Evolutionary conservation across 2,888 invertebrate species (phyloP).

Genomic region (Eretmocerus hayati): DNA sequence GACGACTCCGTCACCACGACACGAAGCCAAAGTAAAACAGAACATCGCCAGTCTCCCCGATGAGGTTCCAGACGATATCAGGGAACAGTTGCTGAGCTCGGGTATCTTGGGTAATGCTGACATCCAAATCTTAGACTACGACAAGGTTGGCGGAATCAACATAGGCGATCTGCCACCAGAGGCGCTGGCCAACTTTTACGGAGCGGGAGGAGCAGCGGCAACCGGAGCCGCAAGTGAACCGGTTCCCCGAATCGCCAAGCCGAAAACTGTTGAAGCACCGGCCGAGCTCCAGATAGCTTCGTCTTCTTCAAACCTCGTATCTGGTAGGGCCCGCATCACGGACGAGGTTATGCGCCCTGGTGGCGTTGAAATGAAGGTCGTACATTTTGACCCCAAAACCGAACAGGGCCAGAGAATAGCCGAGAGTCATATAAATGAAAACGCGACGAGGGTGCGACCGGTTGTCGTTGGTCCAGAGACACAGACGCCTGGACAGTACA

Average conservation of each 20-base stretch:
- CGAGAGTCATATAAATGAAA: constrained; percentile 63
- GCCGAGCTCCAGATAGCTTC: constrained; percentile 33
- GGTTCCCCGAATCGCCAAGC: constrained; percentile 58
- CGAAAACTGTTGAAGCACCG: constrained; percentile 19
- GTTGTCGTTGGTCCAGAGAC: constrained; percentile 52
- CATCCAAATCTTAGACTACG: constrained; percentile 80
- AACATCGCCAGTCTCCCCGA: constrained; percentile 60
- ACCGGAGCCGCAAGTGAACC: constrained; percentile 61
- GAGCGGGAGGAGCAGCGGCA: constrained; percentile 73
- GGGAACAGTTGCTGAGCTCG: constrained; percentile 74
- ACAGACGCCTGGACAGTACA: constrained; percentile 64
- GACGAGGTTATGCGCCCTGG: constrained; percentile 49
- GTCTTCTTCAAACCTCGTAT: constrained; percentile 4
- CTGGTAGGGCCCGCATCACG: constrained; percentile 31
- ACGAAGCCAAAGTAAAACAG: constrained; percentile 48
- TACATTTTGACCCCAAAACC: constrained; percentile 71
- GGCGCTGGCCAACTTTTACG: constrained; percentile 78
- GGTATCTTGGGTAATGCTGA: constrained; percentile 83
- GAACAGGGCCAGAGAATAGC: constrained; percentile 65
- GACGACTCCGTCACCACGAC: constrained; percentile 49
- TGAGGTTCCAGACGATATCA: constrained; percentile 80
- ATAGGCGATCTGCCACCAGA: constrained; percentile 77
- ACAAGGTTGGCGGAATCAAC: constrained; percentile 80
- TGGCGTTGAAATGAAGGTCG: constrained; percentile 77
- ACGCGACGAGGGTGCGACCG: constrained; percentile 67